These are phyloP conservation scores for Celastrina argiolus DNA, from an alignment of 2,888 invertebrate genomes.

Conservation along the genomic window DNA sequence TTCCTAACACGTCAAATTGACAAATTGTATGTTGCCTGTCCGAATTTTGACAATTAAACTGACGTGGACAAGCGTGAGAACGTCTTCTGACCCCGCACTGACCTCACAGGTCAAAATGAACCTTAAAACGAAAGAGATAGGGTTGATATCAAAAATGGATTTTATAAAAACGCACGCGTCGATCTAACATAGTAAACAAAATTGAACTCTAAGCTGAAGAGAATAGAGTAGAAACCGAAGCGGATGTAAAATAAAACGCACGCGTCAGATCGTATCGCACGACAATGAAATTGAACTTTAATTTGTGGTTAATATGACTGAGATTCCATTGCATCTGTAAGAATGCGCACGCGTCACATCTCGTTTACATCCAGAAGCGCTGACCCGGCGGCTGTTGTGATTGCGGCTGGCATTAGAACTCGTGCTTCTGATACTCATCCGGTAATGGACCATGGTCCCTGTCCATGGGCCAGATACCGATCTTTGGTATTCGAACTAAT, in stretches of 20 bases:
- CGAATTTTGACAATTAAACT: conserved; percentile 26
- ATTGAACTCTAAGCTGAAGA: conserved; percentile 34
- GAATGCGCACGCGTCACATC: conserved; percentile 62
- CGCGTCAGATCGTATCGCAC: background rate
- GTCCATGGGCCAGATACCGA: conserved; percentile 16
- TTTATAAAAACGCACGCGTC: background rate
- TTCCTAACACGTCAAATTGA: conserved; percentile 22
- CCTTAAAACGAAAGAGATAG: background rate
- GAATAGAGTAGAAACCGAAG: background rate
- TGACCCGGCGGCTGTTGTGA: conserved; percentile 75
- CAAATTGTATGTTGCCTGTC: conserved; percentile 23
- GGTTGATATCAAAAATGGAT: background rate
- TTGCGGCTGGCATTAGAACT: conserved; percentile 71
- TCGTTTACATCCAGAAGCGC: conserved; percentile 69
- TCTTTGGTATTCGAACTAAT: conserved; percentile 11
- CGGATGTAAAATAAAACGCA: background rate
- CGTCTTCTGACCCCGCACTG: conserved; percentile 2
- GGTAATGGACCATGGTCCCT: conserved; percentile 10
- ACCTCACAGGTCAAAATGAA: background rate
- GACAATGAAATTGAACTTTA: conserved; percentile 19
- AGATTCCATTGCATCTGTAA: conserved; percentile 34
- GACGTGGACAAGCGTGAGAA: conserved; percentile 25
- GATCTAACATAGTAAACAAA: background rate
- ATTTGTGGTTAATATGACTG: conserved; percentile 23
- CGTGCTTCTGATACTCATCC: conserved; percentile 55